Conservation (phyloP, 1,140 invertebrate species). For the Agrypnia vestita region DNA sequence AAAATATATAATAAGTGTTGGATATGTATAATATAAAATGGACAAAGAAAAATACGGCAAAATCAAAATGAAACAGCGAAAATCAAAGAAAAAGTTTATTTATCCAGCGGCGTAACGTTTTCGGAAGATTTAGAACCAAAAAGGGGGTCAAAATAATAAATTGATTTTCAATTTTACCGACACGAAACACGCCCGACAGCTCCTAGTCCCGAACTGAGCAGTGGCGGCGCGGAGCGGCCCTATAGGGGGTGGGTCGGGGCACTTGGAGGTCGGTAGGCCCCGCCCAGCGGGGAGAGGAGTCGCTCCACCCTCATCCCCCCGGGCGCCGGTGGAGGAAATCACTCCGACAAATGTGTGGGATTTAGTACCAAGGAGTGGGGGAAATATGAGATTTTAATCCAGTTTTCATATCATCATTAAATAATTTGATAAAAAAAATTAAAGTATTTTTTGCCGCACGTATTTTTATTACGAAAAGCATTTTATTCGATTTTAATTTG, state of each 20-base stretch:
- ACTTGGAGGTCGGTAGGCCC: slow-evolving; percentile 23
- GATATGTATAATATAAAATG: not conserved
- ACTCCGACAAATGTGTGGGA: no score
- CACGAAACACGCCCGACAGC: slow-evolving; percentile 29
- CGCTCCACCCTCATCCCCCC: not conserved
- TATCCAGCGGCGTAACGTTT: slow-evolving; percentile 9
- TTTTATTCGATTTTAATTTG: no score
- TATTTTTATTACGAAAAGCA: no score
- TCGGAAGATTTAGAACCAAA: slow-evolving; percentile 11
- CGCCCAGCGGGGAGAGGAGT: not conserved
- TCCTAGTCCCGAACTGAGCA: slow-evolving; percentile 23
- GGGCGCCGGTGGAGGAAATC: not conserved
- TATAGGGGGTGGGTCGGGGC: slow-evolving; percentile 8
- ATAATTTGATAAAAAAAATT: no score
- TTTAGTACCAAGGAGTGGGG: not conserved
- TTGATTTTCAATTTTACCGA: slow-evolving; percentile 14
- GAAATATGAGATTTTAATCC: not conserved
- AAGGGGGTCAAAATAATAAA: slow-evolving; percentile 7
- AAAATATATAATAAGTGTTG: no score
- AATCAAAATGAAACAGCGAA: slow-evolving; percentile 6
- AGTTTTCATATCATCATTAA: no score
- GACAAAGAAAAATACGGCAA: slow-evolving; percentile 10
- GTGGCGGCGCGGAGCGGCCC: not conserved
- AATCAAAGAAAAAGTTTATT: slow-evolving; percentile 2
- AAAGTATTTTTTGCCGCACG: no score